phyloP scores from a whole-genome alignment of 2,888 invertebrate genomes.

The Scaptomyza parva region DNA sequence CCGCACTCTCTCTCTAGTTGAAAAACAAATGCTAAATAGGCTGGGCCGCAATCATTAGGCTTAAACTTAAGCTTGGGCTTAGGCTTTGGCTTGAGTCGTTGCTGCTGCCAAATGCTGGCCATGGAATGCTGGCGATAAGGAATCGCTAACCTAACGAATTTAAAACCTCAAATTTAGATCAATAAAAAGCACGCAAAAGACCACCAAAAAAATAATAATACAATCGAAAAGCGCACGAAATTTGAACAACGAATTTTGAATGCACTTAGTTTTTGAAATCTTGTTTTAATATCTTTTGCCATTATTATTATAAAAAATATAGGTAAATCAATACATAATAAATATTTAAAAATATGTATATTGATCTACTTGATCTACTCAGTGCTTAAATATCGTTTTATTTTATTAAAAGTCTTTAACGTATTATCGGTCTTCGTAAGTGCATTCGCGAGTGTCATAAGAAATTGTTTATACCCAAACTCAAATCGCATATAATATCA shows the following conservation, averaged over 20 bases:
- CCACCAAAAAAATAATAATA: conserved; percentile 41
- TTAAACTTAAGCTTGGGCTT: conserved; percentile 32
- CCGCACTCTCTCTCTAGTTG: conserved; percentile 24
- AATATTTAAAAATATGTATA: too few species aligned
- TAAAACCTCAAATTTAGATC: conserved; percentile 73
- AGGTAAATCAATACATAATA: neutral
- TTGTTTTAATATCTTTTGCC: too few species aligned
- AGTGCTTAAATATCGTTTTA: too few species aligned
- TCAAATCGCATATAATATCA: conserved; percentile 23
- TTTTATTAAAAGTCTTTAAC: neutral
- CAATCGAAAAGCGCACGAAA: neutral
- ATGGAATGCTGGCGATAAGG: conserved; percentile 65
- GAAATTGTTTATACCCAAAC: conserved; percentile 28
- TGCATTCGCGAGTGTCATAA: neutral
- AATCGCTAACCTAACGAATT: conserved; percentile 58
- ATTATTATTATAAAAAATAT: too few species aligned
- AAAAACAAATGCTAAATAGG: conserved; percentile 50
- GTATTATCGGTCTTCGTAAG: neutral
- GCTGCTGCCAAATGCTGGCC: conserved; percentile 33
- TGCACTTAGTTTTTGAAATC: too few species aligned
- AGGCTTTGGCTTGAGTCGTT: conserved; percentile 3
- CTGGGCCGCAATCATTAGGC: conserved; percentile 53
- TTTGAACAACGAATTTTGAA: neutral
- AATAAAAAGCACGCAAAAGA: conserved; percentile 65
- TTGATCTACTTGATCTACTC: neutral